phyloP scores from a whole-genome alignment of 2,113 vertebrate species.

The Chaetura pelagica region DNA sequence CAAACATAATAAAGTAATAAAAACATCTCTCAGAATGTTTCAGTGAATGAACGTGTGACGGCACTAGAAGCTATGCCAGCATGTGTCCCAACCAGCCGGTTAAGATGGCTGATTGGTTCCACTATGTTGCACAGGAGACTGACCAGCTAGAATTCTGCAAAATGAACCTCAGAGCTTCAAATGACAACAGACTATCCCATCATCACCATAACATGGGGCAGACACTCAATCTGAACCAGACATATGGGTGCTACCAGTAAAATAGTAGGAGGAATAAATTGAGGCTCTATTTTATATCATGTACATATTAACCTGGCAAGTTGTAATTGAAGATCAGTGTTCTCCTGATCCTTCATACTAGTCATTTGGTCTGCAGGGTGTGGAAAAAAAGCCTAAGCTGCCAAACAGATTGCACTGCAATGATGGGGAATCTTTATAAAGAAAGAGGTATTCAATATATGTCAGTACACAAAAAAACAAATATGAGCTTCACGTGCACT shows the following conservation, averaged over 20 bases:
- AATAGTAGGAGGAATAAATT: background rate
- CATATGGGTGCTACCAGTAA: background rate
- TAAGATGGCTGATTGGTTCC: slow-evolving; percentile 56
- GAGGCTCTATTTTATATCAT: background rate
- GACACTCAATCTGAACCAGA: background rate
- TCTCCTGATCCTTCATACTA: background rate
- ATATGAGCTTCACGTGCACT: background rate
- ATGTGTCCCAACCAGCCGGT: slow-evolving; percentile 2
- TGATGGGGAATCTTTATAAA: background rate
- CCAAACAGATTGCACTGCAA: slow-evolving; percentile 7
- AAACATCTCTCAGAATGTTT: slow-evolving; percentile 46
- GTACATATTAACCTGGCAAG: background rate
- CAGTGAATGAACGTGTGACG: slow-evolving; percentile 2
- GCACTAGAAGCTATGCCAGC: background rate
- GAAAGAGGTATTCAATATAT: background rate
- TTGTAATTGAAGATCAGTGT: background rate
- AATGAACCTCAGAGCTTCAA: slow-evolving; percentile 3
- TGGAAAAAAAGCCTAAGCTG: slow-evolving; percentile 2
- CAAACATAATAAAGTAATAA: slow-evolving; percentile 54
- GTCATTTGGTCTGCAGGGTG: background rate
- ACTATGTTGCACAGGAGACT: slow-evolving; percentile 47
- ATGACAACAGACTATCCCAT: background rate
- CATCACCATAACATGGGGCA: background rate
- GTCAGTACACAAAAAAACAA: background rate
- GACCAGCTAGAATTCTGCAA: slow-evolving; percentile 41